Evolutionary conservation across 92 coral and sea anemone genomes (phyloP), one percentile per base, ranked within the genome.

Genomic region (Bergia puertoricense): DNA sequence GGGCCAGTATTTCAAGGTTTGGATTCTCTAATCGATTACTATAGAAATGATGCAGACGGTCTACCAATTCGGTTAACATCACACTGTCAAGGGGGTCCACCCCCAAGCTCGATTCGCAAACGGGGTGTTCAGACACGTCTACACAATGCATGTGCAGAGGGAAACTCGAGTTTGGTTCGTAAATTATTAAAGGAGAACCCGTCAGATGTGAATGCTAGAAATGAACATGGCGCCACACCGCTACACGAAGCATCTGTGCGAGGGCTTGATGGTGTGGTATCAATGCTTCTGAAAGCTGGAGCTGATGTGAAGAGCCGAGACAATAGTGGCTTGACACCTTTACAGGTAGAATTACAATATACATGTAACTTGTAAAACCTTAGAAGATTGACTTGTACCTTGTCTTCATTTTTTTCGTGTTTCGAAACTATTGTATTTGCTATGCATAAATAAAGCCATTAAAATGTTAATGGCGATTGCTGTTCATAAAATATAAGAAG

Each of bases 1-100:
- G 99, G 99, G 38, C 99, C 99, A 6, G 89, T 91, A 30, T 97
- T 97, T 80, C 94, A 94, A 65, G 99, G 99, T 16, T 68, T 97
- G 66, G 99, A 97, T 74, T 81, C 96, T 10, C 92, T 97, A 72
- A 85, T 97, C 44, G 98, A 95, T 8, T 94, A 97, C 89, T 97
- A 97, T 89, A 86, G 94, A 66, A 95, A 95, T 15, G 95, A 97
- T 68, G 97, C 99, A 2, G 98, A 94, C 67, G 99, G 99, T 0
- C 85, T 97, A 20, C 95, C 99, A 10, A 94, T 94, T 42, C 88
- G 95, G 14, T 86, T 97, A 22, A 89, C 92, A 73, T 95, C 93
- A 30, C 90, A 86, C 73, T 94, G 97, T 56, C 83, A 77, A 16
- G 99, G 99, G 74, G 91, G 90, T 40, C 95, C 96, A 79, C 99